These are phyloP conservation scores for Brassicogethes aeneus DNA, from an alignment of 2,888 invertebrate genomes.

Conservation along the genomic window DNA sequence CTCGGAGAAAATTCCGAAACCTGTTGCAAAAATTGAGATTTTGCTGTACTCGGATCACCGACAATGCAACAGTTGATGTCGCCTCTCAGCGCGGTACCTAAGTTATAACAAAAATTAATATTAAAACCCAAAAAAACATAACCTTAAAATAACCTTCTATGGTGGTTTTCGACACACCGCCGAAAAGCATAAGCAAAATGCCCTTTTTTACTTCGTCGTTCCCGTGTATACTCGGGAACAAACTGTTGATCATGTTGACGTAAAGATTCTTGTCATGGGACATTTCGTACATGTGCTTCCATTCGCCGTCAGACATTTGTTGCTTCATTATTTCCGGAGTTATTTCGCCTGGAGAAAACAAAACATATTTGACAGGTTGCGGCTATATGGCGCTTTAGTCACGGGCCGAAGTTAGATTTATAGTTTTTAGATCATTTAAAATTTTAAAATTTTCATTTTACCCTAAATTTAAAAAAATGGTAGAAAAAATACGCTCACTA, in stretches of 20 bases:
- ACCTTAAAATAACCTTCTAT: conserved; percentile 64
- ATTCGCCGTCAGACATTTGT: conserved; percentile 89
- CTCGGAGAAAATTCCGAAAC: conserved; percentile 84
- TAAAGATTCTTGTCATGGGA: conserved; percentile 88
- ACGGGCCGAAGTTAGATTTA: too few species aligned
- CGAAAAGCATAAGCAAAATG: conserved; percentile 89
- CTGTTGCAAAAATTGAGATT: conserved; percentile 93
- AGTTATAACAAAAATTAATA: conserved; percentile 36
- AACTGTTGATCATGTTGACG: conserved; percentile 77
- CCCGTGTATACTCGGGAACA: conserved; percentile 95
- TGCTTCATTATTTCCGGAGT: conserved; percentile 87
- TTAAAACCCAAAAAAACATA: conserved; percentile 10
- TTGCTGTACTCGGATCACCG: conserved; percentile 98
- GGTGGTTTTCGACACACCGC: conserved; percentile 93
- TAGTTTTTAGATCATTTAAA: too few species aligned
- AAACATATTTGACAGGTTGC: too few species aligned
- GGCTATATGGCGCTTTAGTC: too few species aligned
- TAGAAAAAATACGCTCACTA: too few species aligned
- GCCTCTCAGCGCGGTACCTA: conserved; percentile 75
- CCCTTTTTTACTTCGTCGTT: conserved; percentile 91
- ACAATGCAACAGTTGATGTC: conserved; percentile 98
- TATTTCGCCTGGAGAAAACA: conserved; percentile 55
- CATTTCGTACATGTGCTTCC: conserved; percentile 96
- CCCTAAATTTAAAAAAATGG: too few species aligned
- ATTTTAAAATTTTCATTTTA: too few species aligned